Evolutionary conservation across 2,113 vertebrate genomes (phyloP).

Genomic region (Petrocephalus zakoni): DNA sequence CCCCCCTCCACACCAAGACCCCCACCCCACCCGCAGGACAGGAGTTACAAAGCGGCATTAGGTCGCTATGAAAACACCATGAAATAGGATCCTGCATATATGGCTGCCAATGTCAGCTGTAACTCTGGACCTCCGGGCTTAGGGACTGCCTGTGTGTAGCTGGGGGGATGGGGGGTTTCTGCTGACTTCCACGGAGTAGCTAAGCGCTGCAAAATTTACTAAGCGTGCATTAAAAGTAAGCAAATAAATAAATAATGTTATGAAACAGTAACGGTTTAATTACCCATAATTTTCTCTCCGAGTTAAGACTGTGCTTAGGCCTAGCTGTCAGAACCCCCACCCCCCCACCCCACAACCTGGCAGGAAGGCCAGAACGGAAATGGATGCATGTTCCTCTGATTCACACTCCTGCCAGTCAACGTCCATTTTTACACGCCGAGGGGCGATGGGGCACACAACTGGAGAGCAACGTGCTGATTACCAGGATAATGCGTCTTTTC

Average conservation of each 20-base stretch:
- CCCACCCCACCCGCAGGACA: background rate
- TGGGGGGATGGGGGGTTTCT: background rate
- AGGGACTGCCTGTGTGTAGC: background rate
- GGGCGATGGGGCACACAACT: background rate
- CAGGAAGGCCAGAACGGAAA: background rate
- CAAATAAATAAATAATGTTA: background rate
- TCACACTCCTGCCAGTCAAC: background rate
- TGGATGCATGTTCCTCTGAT: background rate
- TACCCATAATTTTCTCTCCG: background rate
- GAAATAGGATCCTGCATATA: constrained; percentile 33
- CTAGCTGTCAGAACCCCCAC: background rate
- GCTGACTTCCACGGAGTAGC: background rate
- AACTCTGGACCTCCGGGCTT: background rate
- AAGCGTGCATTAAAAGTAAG: background rate
- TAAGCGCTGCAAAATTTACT: background rate
- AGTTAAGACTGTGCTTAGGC: background rate
- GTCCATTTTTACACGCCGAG: background rate
- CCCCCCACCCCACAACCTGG: background rate
- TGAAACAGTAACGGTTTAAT: background rate
- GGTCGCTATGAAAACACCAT: constrained; percentile 22
- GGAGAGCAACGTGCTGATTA: background rate
- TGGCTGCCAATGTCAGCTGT: constrained; percentile 14
- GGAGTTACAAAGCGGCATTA: constrained; percentile 27
- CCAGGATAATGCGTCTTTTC: background rate
- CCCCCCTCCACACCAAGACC: background rate